Evolutionary conservation across 2,797 vertebrate species (phyloP), one percentile per base, ranked within the genome.

Genomic region (Melanotaenia pygmaea): DNA sequence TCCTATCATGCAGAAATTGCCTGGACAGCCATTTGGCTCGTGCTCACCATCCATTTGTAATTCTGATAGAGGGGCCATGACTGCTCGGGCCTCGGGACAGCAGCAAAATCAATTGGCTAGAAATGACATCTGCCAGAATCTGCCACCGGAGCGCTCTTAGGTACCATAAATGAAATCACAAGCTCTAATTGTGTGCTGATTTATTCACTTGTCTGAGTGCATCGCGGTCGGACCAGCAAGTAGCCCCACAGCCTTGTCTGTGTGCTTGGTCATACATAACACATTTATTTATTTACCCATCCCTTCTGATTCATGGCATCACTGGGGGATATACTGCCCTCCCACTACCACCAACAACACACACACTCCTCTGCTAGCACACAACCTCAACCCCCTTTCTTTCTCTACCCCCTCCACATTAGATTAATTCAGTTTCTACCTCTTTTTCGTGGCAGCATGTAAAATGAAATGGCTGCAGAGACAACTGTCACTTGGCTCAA

Each of bases 71-170:
- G 87, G 82, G 89, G 90, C 87, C 77, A 80, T 86, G 91, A 89
- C 90, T 86, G 87, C 80, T 84, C 51, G 61, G 86, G 92, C 93
- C 92, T 90, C 81, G 64, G 91, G 93, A 94, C 89, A 76, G 92
- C 81, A 86, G 91, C 91, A 93, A 94, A 95, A 95, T 94, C 95
- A 95, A 95, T 95, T 94, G 94, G 84, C 90, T 94, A 94, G 94
- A 94, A 95, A 94, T 95, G 94, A 95, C 94, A 95, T 95, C 94
- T 95, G 93, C 93, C 94, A 93, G 92, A 85, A 91, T 87, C 83
- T 84, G 90, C 92, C 89, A 88, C 70, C 14, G 77, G 90, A 93
- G 90, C 60, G 86, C 93, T 94, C 84, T 72, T 88, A 94, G 94
- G 93, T 93, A 92, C 90, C 90, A 88, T 93, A 92, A 94, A 95